These are phyloP conservation scores for Centrocercus urophasianus DNA, from an alignment of 2,113 vertebrate genomes.

Conservation along the genomic window DNA sequence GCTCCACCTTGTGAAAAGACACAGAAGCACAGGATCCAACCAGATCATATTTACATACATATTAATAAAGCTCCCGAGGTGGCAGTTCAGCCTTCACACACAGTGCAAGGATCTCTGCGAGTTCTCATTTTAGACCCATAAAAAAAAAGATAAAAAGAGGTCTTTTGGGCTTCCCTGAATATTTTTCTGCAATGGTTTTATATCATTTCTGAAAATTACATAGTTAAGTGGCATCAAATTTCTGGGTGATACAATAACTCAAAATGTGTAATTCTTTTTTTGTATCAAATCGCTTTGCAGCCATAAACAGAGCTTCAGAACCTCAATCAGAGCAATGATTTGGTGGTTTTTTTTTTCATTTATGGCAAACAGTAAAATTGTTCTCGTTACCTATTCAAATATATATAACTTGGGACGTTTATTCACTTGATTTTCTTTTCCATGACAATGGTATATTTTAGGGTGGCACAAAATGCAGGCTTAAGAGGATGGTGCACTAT, in stretches of 20 bases:
- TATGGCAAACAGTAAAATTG: constrained; percentile 51
- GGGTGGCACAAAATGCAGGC: neutral
- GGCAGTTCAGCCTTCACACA: constrained; percentile 48
- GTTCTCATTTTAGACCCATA: constrained; percentile 65
- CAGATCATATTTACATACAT: constrained; percentile 57
- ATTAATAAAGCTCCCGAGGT: constrained; percentile 58
- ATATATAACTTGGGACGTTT: constrained; percentile 45
- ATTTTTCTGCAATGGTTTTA: constrained; percentile 62
- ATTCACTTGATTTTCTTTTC: constrained; percentile 48
- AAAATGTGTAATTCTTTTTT: constrained; percentile 36
- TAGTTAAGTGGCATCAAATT: constrained; percentile 74
- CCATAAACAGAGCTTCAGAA: constrained; percentile 62
- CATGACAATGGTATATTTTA: neutral
- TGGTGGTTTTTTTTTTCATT: constrained; percentile 42
- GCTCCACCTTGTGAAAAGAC: constrained; percentile 52
- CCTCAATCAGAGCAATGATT: constrained; percentile 45
- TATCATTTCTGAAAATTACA: constrained; percentile 69
- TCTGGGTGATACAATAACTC: constrained; percentile 57
- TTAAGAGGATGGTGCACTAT: constrained; percentile 17
- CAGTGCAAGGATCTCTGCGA: constrained; percentile 36
- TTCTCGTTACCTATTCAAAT: constrained; percentile 67
- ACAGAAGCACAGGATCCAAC: constrained; percentile 15
- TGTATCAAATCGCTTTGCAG: constrained; percentile 42
- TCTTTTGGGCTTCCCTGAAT: constrained; percentile 58
- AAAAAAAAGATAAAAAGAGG: constrained; percentile 66